Conservation (phyloP, 2,888 invertebrate species). For the Trichopria drosophilae region DNA sequence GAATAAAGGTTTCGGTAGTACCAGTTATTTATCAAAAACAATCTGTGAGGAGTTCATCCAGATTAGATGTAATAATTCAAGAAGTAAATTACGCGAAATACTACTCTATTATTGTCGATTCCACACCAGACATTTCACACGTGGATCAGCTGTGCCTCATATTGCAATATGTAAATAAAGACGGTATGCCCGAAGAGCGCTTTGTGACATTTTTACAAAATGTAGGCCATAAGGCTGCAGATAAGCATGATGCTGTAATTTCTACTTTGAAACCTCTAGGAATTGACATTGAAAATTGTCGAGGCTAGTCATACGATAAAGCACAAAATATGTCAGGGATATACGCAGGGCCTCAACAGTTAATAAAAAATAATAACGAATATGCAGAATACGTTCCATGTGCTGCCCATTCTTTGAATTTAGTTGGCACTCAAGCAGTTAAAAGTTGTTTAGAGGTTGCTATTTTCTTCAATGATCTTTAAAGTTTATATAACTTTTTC, state of each 20-base stretch:
- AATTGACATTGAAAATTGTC: slow-evolving; percentile 35
- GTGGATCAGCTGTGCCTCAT: slow-evolving; percentile 40
- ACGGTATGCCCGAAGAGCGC: slow-evolving; percentile 25
- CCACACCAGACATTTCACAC: slow-evolving; percentile 37
- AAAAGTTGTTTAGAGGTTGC: slow-evolving; percentile 35
- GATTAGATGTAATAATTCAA: slow-evolving; percentile 34
- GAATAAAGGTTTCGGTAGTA: slow-evolving; percentile 40
- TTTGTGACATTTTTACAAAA: slow-evolving; percentile 36
- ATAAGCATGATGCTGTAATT: slow-evolving; percentile 27
- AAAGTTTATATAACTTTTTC: slow-evolving; percentile 40
- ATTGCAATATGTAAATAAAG: slow-evolving; percentile 35
- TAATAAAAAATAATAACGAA: too few species aligned
- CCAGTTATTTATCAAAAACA: slow-evolving; percentile 42
- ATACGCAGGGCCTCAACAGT: slow-evolving; percentile 28
- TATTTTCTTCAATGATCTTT: slow-evolving; percentile 35
- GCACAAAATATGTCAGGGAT: slow-evolving; percentile 37
- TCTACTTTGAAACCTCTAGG: slow-evolving; percentile 24
- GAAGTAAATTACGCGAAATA: slow-evolving; percentile 34
- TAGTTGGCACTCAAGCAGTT: slow-evolving; percentile 37
- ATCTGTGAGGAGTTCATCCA: slow-evolving; percentile 45
- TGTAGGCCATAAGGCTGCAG: slow-evolving; percentile 33
- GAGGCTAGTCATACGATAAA: slow-evolving; percentile 41
- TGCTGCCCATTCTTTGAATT: slow-evolving; percentile 40
- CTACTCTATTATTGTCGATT: slow-evolving; percentile 40
- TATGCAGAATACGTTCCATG: slow-evolving; percentile 39